A percentile compares a stretch with the other conserved stretches of the same genome.
Evolutionary conservation across 2,888 invertebrate genomes (phyloP).

Genomic region (Caenorhabditis sulstoni): DNA sequence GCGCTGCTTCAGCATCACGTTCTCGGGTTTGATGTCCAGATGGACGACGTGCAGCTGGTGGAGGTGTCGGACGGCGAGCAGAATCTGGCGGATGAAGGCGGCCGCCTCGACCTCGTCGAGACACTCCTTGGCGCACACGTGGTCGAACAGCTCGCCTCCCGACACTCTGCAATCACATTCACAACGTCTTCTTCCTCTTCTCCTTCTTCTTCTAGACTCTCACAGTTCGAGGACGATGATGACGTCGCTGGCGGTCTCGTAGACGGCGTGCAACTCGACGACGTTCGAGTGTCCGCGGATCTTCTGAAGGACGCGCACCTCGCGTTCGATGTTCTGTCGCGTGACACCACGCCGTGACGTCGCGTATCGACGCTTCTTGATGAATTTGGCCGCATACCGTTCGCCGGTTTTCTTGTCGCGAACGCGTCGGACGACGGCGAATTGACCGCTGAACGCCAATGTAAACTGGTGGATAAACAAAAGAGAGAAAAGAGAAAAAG

Average conservation of each 20-base stretch:
- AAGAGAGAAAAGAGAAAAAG: conserved; percentile 74
- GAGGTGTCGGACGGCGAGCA: conserved; percentile 85
- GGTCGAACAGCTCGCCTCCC: conserved; percentile 86
- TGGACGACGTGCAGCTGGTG: conserved; percentile 85
- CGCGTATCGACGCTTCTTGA: conserved; percentile 83
- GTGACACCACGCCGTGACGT: conserved; percentile 83
- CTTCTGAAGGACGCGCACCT: conserved; percentile 83
- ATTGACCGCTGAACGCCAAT: conserved; percentile 86
- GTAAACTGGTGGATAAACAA: no score
- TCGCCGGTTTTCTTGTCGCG: conserved; percentile 83
- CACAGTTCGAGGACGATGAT: conserved; percentile 85
- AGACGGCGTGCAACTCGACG: conserved; percentile 84
- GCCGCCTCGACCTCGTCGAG: conserved; percentile 85
- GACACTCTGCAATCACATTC: conserved; percentile 82
- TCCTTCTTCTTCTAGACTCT: no score
- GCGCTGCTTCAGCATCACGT: conserved; percentile 83
- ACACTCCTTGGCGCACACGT: conserved; percentile 83
- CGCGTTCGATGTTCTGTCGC: conserved; percentile 84
- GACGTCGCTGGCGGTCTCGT: conserved; percentile 84
- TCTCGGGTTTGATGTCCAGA: conserved; percentile 86
- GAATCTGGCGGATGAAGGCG: conserved; percentile 85
- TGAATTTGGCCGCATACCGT: conserved; percentile 85
- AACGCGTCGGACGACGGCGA: conserved; percentile 85
- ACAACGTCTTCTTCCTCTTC: no score
- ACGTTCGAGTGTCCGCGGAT: conserved; percentile 84